Conservation (phyloP, 2,797 vertebrate species). For the Pipistrellus pygmaeus region DNA sequence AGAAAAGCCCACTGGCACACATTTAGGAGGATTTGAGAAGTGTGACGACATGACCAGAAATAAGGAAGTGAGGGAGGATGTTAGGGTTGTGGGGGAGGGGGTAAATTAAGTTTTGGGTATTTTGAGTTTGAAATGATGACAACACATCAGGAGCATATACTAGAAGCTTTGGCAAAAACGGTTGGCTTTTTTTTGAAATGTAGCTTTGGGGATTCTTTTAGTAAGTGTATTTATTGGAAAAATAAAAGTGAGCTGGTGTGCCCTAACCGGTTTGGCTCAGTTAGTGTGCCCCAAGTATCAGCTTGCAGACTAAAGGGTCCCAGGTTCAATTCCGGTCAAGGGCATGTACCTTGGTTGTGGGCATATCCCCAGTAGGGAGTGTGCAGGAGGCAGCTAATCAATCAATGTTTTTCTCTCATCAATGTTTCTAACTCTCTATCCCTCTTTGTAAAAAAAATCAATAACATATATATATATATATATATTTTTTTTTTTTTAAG, state of each 20-base stretch:
- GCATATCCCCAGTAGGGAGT: too few species aligned
- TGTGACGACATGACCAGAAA: not conserved
- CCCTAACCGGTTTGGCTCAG: too few species aligned
- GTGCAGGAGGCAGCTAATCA: too few species aligned
- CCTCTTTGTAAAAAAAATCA: too few species aligned
- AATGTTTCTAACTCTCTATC: too few species aligned
- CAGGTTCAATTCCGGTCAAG: too few species aligned
- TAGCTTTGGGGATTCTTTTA: not conserved
- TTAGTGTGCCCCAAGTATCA: too few species aligned
- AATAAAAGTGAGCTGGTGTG: not conserved
- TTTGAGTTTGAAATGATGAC: not conserved
- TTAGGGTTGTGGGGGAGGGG: not conserved
- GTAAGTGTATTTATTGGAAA: not conserved
- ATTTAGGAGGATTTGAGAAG: not conserved
- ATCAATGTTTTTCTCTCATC: too few species aligned
- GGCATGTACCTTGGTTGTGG: too few species aligned
- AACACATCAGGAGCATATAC: not conserved
- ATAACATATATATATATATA: too few species aligned
- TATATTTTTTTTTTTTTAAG: not conserved
- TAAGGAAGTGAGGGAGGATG: not conserved
- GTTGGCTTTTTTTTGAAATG: conserved; percentile 7
- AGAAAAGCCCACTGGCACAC: not conserved
- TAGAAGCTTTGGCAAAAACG: not conserved
- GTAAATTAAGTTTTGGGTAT: not conserved
- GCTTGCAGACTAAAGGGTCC: too few species aligned